Conservation (phyloP, 2,888 invertebrate species). For the Cosmopolites sordidus region DNA sequence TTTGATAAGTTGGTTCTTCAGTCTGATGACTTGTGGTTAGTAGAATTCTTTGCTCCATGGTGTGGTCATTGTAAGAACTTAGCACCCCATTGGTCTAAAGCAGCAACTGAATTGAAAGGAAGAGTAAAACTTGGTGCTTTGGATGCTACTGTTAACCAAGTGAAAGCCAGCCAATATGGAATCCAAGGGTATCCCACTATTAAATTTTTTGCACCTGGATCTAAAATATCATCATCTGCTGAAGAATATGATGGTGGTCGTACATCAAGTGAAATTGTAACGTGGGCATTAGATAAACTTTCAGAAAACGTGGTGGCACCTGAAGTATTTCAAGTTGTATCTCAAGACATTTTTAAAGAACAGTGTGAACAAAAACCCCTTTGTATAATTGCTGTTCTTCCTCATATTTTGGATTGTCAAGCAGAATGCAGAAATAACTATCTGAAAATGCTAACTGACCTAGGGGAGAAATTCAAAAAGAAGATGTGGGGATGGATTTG, state of each 20-base stretch:
- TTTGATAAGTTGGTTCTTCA: conserved; percentile 88
- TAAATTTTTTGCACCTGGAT: conserved; percentile 79
- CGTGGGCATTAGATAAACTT: conserved; percentile 82
- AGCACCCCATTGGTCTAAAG: conserved; percentile 94
- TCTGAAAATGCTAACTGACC: conserved; percentile 63
- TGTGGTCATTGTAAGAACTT: conserved; percentile 96
- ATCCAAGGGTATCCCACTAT: conserved; percentile 96
- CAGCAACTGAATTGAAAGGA: conserved; percentile 91
- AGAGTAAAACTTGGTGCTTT: conserved; percentile 94
- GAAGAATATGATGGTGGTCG: conserved; percentile 92
- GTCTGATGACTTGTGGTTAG: conserved; percentile 94
- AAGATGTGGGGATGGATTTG: conserved; percentile 86
- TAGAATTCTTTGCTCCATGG: conserved; percentile 97
- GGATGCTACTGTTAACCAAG: conserved; percentile 89
- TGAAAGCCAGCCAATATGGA: conserved; percentile 76
- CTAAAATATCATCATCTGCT: conserved; percentile 63
- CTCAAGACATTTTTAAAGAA: conserved; percentile 60
- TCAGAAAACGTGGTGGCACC: conserved; percentile 87
- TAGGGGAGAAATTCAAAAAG: conserved; percentile 89
- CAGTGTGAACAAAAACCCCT: conserved; percentile 84
- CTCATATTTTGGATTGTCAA: conserved; percentile 94
- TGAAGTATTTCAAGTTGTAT: conserved; percentile 62
- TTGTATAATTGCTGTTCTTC: conserved; percentile 87
- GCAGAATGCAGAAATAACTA: conserved; percentile 88
- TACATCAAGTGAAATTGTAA: conserved; percentile 83